Base-by-base conservation (phyloP, 1,140 invertebrate species). In the Anoplolepis gracilipes region DNA sequence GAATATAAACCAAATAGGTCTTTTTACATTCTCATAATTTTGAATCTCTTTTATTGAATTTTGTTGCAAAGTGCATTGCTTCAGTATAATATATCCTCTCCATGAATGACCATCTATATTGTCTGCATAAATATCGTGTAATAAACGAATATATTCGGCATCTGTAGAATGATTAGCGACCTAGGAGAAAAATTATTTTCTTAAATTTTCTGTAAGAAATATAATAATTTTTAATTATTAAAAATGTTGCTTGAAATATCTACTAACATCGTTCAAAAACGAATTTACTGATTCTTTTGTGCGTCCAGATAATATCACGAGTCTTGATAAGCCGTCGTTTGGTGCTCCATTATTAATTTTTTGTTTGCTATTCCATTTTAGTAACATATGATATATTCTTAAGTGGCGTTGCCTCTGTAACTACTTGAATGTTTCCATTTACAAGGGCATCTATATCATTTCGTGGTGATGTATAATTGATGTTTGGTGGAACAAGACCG, bases 221-320 rank as follows among this genome's bases (percentile, higher is more conserved):
- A 22, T 13, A n/a, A 25, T 16, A 25, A 16, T 13, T 69, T 46
- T 0, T 46, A 46, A 28, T 46, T 46, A 42, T 28, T n/a, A 2
- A 19, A 7, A n/a, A 19, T 64, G 11, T 7, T 30, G 10, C 19
- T 46, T 25, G 78, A 19, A 62, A 73, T 22, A 61, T 30, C 30
- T 70, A 90, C 93, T 90, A 87, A 97, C 92, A 67, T 97, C 96
- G 81, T 97, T 94, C 5, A 99, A 94, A 57, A 99, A 94, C 65
- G 92, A 92, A 42, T 96, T 94, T 0, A 99, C 96, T 2, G 97
- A 96, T 84, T 98, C 96, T 92, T 97, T 95, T 42, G 97, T 97
- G 84, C 97, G 95, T 19, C 97, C 97, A 82, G 96, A 96, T 46
- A 95, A 97, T n/a, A 2, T 22, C 6, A 69, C 49, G 19, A 81